Percentiles rank a stretch among this genome's conserved stretches.
Evolutionary conservation across 1,140 invertebrate genomes (phyloP).

Genomic region (Trypoxylus dichotomus): DNA sequence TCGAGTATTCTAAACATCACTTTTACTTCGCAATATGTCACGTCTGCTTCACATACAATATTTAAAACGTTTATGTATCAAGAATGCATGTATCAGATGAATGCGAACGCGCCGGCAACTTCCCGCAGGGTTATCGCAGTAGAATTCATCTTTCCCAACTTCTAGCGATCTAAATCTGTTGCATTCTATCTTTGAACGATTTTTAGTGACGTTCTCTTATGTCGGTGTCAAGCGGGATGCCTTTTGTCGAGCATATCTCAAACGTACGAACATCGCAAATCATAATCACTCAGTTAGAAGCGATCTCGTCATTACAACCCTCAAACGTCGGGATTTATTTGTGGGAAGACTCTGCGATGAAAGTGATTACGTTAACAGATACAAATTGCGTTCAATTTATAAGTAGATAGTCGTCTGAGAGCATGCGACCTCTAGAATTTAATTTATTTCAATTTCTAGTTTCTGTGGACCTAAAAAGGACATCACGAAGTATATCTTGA

Average conservation of each 20-base stretch:
- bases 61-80: neutral
- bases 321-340: neutral
- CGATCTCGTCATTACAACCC: neutral
- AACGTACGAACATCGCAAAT: conserved; percentile 7
- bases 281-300: conserved; percentile 10
- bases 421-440: neutral
- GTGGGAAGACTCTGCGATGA: neutral
- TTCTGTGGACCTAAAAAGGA: too few species aligned
- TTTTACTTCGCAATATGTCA: neutral
- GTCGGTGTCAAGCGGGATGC: neutral
- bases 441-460: neutral
- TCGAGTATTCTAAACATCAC: too few species aligned
- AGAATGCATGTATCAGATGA: neutral
- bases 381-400: neutral
- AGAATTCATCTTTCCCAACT: neutral
- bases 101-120: neutral
- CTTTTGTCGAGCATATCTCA: neutral
- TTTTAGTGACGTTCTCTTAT: neutral
- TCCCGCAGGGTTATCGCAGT: neutral
- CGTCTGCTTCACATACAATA: neutral
- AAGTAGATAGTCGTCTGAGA: neutral
- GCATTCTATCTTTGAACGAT: neutral
- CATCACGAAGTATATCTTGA: too few species aligned
- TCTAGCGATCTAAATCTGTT: neutral
- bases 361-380: conserved; percentile 12